Evolutionary conservation across 2,797 vertebrate genomes (phyloP), one percentile per base, ranked within the genome.

Genomic region (Pteropus rufus): DNA sequence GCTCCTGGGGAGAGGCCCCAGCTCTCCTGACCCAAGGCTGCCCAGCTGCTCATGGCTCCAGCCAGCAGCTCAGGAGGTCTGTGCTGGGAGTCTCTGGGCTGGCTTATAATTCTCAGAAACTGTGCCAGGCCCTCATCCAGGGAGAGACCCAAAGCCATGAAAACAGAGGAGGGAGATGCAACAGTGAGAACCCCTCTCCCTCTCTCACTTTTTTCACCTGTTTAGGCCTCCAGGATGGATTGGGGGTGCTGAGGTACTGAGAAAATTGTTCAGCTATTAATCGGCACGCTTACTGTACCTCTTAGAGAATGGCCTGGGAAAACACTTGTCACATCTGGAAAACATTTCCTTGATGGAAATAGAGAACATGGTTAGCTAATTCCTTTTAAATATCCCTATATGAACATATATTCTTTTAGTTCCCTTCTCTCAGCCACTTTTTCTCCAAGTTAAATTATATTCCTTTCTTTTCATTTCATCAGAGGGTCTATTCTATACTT

Each of bases 361-460:
- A 46, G 21, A 77, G 80, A 80, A 87, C 12, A 26, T 34, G 72
- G 56, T 69, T 77, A 79, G 41, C 52, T 91, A 81, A 87, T 92
- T 93, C 75, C 76, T 93, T 91, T 91, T 81, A 94, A 81, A 54
- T 79, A 92, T 86, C 60, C 23, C n/a, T 83, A 0, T 54, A 49
- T 88, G 69, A 88, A 15, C 58, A 14, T 75, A 41, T 46, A 69
- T 77, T 29, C 46, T 69, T 91, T 73, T 52, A 65, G 14, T 12
- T 88, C 39, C 24, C 49, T 90, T 87, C 34, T 79, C 36, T n/a
- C 10, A 62, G 39, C 29, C 62, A 80, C 11, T 69, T 70, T 93
- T 86, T 44, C 46, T 5, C 67, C 60, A 84, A 87, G 46, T 95
- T 93, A 92, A 97, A 72, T 96, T 90, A 84, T 60, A 65, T 31